A percentile compares a stretch with the other conserved stretches of the same genome.
Evolutionary conservation across 2,888 invertebrate species (phyloP).

Genomic region (Vannuccia rotundouncinata): DNA sequence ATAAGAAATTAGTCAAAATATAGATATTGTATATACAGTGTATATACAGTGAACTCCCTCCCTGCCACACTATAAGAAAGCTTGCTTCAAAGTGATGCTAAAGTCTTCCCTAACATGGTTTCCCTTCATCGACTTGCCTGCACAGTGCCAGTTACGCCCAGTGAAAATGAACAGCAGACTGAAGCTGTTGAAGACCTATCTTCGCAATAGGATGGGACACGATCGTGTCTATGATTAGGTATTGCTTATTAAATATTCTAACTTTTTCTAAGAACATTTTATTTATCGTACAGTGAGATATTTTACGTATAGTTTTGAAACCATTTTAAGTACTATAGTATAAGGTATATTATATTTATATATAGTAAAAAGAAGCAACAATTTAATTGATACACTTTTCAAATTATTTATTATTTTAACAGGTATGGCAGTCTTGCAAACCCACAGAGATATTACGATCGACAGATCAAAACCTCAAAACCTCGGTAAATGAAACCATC

Average conservation of each 20-base stretch:
- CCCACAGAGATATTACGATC: slow-evolving; percentile 12
- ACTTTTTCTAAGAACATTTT: neutral
- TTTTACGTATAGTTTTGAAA: slow-evolving; percentile 8
- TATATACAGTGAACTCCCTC: too few species aligned
- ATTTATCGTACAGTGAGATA: neutral
- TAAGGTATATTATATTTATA: too few species aligned
- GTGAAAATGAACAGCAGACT: neutral
- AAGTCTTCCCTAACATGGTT: neutral
- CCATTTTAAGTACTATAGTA: neutral
- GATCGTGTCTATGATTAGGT: neutral
- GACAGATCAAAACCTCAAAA: slow-evolving; percentile 12
- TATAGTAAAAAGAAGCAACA: slow-evolving; percentile 1
- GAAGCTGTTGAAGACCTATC: neutral
- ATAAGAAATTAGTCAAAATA: too few species aligned
- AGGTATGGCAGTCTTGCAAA: slow-evolving; percentile 2
- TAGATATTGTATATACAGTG: too few species aligned
- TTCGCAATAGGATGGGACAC: neutral
- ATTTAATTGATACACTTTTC: slow-evolving; percentile 14
- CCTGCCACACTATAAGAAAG: neutral
- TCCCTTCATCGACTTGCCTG: neutral
- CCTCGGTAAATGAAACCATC: neutral
- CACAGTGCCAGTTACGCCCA: neutral
- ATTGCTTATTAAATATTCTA: neutral
- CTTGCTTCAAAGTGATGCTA: neutral
- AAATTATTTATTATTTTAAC: slow-evolving; percentile 20